A percentile compares a stretch with the other conserved stretches of the same genome.
phyloP scores from a whole-genome alignment of 2,113 vertebrate genomes.

The Rhynchomys soricoides region DNA sequence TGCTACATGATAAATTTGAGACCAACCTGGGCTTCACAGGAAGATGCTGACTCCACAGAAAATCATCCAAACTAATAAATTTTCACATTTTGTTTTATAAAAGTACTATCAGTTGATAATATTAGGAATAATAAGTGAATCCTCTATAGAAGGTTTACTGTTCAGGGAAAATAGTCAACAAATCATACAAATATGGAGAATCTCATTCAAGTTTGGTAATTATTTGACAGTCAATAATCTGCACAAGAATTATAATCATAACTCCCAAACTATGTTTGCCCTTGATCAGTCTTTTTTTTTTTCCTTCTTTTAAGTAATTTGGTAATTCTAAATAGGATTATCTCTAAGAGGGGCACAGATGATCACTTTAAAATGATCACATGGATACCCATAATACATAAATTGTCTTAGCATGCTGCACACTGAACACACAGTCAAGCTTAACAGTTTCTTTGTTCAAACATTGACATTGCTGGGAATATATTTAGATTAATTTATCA shows the following conservation, averaged over 20 bases:
- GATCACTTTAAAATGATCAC: neutral
- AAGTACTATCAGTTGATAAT: neutral
- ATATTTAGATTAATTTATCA: neutral
- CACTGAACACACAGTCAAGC: neutral
- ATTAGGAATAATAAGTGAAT: slow-evolving; percentile 5
- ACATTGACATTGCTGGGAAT: neutral
- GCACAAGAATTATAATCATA: neutral
- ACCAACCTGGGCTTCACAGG: neutral
- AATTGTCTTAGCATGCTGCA: neutral
- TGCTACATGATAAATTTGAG: neutral
- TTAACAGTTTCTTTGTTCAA: neutral
- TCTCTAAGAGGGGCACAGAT: neutral
- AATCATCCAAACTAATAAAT: slow-evolving; percentile 36
- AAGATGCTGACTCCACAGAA: neutral
- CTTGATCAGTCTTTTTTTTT: neutral
- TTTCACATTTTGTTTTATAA: neutral
- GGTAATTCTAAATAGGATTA: slow-evolving; percentile 7
- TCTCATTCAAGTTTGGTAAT: neutral
- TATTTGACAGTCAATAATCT: neutral
- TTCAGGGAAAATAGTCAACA: neutral
- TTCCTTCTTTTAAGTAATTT: neutral
- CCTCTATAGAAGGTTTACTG: slow-evolving; percentile 21
- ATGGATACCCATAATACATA: neutral
- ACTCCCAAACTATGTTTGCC: neutral
- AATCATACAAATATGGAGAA: neutral